A percentile compares a stretch with the other conserved stretches of the same genome.
These are phyloP conservation scores for Leptobrachium ailaonicum DNA, from an alignment of 2,113 vertebrate genomes.

Conservation along the genomic window DNA sequence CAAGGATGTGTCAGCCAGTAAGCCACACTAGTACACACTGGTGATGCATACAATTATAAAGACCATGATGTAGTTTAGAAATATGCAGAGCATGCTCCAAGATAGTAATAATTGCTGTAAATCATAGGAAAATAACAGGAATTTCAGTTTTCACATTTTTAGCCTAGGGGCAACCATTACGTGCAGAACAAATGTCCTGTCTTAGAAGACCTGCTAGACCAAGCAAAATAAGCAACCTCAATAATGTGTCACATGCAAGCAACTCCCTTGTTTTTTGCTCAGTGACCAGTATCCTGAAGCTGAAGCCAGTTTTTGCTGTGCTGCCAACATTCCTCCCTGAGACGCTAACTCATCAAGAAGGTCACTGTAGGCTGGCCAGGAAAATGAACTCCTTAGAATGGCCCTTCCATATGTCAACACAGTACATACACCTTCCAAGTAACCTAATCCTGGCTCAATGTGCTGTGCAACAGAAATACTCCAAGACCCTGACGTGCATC, in stretches of 20 bases:
- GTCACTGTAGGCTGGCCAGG: background rate
- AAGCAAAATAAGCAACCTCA: too few species aligned
- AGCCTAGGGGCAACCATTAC: too few species aligned
- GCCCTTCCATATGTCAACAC: slow-evolving; percentile 15
- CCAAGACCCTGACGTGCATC: background rate
- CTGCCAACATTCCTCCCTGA: slow-evolving; percentile 10
- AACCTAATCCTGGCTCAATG: background rate
- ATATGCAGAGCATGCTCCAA: too few species aligned
- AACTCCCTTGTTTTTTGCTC: background rate
- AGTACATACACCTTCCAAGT: slow-evolving; percentile 1
- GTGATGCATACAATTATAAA: too few species aligned
- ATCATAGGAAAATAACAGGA: too few species aligned
- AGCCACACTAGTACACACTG: too few species aligned
- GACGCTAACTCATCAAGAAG: slow-evolving; percentile 8
- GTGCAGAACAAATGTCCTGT: too few species aligned
- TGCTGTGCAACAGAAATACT: background rate
- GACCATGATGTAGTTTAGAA: too few species aligned
- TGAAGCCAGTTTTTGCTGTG: background rate
- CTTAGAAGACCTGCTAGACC: too few species aligned
- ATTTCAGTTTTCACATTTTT: too few species aligned
- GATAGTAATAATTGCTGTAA: too few species aligned
- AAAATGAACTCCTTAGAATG: background rate
- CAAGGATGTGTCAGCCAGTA: too few species aligned
- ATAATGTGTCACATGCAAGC: slow-evolving; percentile 13
- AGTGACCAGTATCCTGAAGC: slow-evolving; percentile 11